A percentile compares a stretch with the other conserved stretches of the same genome.
phyloP scores from a whole-genome alignment of 1,140 invertebrate species.

The Zaprionus kolodkinae region DNA sequence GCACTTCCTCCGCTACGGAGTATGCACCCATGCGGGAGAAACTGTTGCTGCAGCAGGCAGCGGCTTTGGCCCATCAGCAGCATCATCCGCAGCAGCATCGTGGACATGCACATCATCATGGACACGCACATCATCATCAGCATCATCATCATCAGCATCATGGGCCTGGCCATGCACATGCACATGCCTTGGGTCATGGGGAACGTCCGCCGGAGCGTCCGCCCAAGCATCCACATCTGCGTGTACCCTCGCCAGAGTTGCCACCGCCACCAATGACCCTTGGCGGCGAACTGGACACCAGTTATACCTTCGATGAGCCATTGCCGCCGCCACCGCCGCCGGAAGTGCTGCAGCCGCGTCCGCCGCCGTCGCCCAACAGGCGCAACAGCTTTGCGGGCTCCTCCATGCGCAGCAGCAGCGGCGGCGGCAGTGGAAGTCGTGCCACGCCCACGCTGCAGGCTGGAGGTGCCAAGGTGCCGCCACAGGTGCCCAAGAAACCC shows the following conservation, averaged over 20 bases:
- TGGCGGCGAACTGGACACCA: slow-evolving; percentile 87
- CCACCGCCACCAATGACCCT: slow-evolving; percentile 88
- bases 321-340: slow-evolving; percentile 90
- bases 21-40: slow-evolving; percentile 80
- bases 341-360: slow-evolving; percentile 78
- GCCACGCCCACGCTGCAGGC: slow-evolving; percentile 29
- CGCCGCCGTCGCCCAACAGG: slow-evolving; percentile 68
- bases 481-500: slow-evolving; percentile 79
- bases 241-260: slow-evolving; percentile 89
- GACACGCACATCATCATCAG: background rate
- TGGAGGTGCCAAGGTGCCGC: slow-evolving; percentile 49
- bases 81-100: slow-evolving; percentile 79
- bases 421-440: slow-evolving; percentile 25
- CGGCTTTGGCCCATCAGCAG: slow-evolving; percentile 76
- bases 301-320: slow-evolving; percentile 87
- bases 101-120: background rate
- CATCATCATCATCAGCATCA: background rate
- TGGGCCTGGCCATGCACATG: background rate
- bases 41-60: slow-evolving; percentile 72
- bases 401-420: slow-evolving; percentile 45
- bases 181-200: background rate
- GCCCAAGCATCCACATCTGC: slow-evolving; percentile 89
- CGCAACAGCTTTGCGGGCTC: slow-evolving; percentile 83
- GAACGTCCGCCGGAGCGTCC: slow-evolving; percentile 86
- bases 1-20: slow-evolving; percentile 79